These are phyloP conservation scores for Stichopus horrens DNA, from an alignment of 53 echinoderm and acorn worm species.

Conservation along the genomic window DNA sequence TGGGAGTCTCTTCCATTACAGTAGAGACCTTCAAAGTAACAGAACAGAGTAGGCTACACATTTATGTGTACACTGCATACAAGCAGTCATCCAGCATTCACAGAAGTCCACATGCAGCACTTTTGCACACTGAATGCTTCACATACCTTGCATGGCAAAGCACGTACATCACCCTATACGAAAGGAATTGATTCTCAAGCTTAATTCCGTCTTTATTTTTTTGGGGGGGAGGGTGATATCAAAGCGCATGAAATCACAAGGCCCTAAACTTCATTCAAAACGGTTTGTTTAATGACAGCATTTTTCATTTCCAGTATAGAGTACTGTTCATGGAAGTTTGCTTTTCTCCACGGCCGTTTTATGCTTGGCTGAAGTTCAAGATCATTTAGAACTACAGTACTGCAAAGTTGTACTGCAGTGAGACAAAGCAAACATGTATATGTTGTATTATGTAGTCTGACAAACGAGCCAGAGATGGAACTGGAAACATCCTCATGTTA, in stretches of 20 bases:
- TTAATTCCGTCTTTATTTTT: background rate
- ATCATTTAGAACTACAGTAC: background rate
- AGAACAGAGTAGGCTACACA: too few species aligned
- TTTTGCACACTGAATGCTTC: background rate
- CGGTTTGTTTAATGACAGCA: background rate
- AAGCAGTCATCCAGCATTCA: too few species aligned
- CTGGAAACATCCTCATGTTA: too few species aligned
- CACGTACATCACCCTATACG: background rate
- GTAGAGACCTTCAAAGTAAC: too few species aligned
- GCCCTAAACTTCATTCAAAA: background rate
- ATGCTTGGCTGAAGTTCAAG: background rate
- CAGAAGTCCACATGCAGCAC: background rate
- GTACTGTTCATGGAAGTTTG: too few species aligned
- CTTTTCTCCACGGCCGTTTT: background rate
- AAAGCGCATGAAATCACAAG: background rate
- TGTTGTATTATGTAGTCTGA: background rate
- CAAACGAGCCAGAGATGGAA: too few species aligned
- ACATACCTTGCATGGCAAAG: constrained; percentile 26
- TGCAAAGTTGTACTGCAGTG: background rate
- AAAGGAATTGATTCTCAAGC: background rate
- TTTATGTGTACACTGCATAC: too few species aligned
- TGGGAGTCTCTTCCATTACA: too few species aligned
- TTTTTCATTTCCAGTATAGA: background rate
- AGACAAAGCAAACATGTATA: background rate
- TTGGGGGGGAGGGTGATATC: background rate